These are phyloP conservation scores for Sporophila hypoxantha DNA, from an alignment of 2,113 vertebrate species.

Conservation along the genomic window DNA sequence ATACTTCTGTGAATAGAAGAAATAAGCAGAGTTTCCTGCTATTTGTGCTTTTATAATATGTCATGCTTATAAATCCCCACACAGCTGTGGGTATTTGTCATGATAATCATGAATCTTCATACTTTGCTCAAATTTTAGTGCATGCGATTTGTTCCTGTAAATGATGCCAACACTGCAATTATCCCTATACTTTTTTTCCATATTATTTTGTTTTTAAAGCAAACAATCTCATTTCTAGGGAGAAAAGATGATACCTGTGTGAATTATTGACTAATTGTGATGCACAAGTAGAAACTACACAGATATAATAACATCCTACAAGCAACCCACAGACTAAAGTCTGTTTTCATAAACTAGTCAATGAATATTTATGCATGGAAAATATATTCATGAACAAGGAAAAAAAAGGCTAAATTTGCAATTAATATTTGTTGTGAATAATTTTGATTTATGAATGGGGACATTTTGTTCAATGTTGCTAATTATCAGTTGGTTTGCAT, in stretches of 20 bases:
- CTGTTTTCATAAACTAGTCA: neutral
- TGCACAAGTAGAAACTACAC: neutral
- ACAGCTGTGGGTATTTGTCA: slow-evolving; percentile 53
- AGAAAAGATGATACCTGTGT: neutral
- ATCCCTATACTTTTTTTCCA: neutral
- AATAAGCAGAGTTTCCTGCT: slow-evolving; percentile 48
- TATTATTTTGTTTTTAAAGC: neutral
- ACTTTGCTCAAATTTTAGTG: slow-evolving; percentile 19
- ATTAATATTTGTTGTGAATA: slow-evolving; percentile 40
- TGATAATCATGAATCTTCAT: slow-evolving; percentile 27
- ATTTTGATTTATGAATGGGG: neutral
- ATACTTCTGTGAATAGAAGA: slow-evolving; percentile 43
- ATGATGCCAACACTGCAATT: neutral
- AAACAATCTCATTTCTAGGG: neutral
- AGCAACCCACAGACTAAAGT: neutral
- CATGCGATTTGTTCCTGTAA: neutral
- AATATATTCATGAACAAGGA: slow-evolving; percentile 12
- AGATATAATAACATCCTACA: neutral
- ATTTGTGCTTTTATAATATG: slow-evolving; percentile 23
- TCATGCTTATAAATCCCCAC: slow-evolving; percentile 19
- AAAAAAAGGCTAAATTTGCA: slow-evolving; percentile 25
- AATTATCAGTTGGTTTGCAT: neutral
- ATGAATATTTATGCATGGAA: slow-evolving; percentile 38
- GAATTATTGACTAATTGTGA: neutral
- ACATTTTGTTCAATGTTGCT: slow-evolving; percentile 18